phyloP scores from a whole-genome alignment of 2,888 invertebrate species.

The Helobdella robusta region DNA sequence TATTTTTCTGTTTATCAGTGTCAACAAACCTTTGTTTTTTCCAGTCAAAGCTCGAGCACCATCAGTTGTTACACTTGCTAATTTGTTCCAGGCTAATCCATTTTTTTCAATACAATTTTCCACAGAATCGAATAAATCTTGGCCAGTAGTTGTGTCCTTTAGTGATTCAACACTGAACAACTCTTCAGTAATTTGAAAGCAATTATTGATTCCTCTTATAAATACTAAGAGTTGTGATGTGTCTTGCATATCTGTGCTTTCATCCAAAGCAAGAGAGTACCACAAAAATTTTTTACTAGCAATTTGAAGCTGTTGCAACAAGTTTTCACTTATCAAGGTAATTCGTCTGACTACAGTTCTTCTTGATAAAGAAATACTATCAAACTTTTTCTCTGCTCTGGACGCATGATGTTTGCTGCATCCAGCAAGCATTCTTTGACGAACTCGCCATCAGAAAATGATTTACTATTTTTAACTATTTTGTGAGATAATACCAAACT shows the following conservation, averaged over 20 bases:
- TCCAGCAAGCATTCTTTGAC: constrained; percentile 5
- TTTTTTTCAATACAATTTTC: background rate
- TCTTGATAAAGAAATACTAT: background rate
- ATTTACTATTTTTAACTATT: background rate
- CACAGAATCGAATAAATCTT: constrained; percentile 12
- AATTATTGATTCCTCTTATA: background rate
- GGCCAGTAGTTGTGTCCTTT: constrained; percentile 13
- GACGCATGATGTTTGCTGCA: constrained; percentile 6
- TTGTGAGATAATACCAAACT: background rate
- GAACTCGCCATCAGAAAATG: background rate
- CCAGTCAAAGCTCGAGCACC: constrained; percentile 12
- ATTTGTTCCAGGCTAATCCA: background rate
- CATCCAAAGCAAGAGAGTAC: constrained; percentile 8
- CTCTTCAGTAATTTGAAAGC: constrained; percentile 1
- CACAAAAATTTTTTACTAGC: background rate
- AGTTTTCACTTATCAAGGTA: background rate
- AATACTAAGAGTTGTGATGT: background rate
- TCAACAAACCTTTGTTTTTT: background rate
- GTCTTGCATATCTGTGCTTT: constrained; percentile 9
- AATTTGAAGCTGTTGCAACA: background rate
- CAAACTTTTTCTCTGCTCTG: background rate
- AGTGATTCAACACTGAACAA: background rate
- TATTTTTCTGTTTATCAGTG: background rate
- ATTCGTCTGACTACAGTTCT: background rate
- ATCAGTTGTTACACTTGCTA: constrained; percentile 12